These are phyloP conservation scores for Threskiornis aethiopicus DNA, from an alignment of 2,797 vertebrate genomes.

Conservation along the genomic window DNA sequence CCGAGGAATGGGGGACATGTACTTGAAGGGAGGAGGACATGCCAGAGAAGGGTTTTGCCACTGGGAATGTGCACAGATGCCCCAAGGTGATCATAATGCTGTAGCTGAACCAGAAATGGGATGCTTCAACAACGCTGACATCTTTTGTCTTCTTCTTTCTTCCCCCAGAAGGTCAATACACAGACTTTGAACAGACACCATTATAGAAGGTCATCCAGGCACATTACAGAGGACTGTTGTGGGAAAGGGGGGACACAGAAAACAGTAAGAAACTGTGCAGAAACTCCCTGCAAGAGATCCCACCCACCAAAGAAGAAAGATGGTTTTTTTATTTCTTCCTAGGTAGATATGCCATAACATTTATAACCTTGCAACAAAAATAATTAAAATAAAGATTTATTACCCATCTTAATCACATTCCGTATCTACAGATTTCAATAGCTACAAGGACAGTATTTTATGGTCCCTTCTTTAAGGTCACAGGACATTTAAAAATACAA, in stretches of 20 bases:
- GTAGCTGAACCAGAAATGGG: background rate
- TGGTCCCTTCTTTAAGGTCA: background rate
- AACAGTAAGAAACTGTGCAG: background rate
- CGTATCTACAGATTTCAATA: background rate
- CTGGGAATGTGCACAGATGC: background rate
- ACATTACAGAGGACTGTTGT: background rate
- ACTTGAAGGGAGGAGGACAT: background rate
- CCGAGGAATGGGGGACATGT: rapidly evolving
- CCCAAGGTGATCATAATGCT: background rate
- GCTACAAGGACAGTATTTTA: background rate
- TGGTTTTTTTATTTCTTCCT: background rate
- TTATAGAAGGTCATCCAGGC: background rate
- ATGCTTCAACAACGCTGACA: background rate
- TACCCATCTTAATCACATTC: background rate
- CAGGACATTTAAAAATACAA: background rate
- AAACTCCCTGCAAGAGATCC: background rate
- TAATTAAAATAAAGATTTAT: background rate
- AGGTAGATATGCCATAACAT: background rate
- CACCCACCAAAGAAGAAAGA: background rate
- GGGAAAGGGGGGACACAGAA: background rate
- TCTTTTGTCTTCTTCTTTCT: background rate
- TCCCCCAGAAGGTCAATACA: background rate
- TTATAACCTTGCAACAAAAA: background rate
- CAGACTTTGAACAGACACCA: background rate
- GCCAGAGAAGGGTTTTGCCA: background rate